phyloP scores from a whole-genome alignment of 1,140 invertebrate species.

The Philotrypesis tridentata region DNA sequence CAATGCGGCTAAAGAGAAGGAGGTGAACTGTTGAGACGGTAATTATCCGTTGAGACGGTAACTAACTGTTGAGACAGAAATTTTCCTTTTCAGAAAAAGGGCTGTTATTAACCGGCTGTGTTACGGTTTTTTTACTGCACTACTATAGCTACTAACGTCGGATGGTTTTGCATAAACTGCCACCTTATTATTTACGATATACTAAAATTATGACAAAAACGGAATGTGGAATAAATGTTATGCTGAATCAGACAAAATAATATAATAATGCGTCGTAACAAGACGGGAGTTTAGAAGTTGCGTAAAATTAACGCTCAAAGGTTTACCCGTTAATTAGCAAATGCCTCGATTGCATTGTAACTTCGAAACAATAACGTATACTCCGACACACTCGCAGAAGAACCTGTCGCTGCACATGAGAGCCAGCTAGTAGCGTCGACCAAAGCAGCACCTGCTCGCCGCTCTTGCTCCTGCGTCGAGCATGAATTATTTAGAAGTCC shows the following conservation, averaged over 20 bases:
- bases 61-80: not conserved
- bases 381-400: not conserved
- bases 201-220: too few relatives aligned
- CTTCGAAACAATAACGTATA: not conserved
- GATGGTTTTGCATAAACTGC: not conserved
- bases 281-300: not conserved
- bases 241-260: too few relatives aligned
- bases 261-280: too few relatives aligned
- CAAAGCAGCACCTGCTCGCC: constrained; percentile 11
- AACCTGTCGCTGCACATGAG: not conserved
- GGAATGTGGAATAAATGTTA: too few relatives aligned
- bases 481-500: constrained; percentile 49
- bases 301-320: too few relatives aligned
- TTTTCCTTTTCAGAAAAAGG: not conserved
- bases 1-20: not conserved
- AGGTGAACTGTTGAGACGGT: constrained; percentile 7
- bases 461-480: not conserved
- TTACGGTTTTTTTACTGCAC: not conserved
- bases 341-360: not conserved
- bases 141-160: not conserved
- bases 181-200: not conserved
- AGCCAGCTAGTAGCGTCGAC: not conserved
- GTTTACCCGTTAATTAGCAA: not conserved
- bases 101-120: constrained; percentile 7
- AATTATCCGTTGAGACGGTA: constrained; percentile 25